These are phyloP conservation scores for Ptychodera flava DNA, from an alignment of 35 echinoderm and acorn worm species.

Conservation along the genomic window DNA sequence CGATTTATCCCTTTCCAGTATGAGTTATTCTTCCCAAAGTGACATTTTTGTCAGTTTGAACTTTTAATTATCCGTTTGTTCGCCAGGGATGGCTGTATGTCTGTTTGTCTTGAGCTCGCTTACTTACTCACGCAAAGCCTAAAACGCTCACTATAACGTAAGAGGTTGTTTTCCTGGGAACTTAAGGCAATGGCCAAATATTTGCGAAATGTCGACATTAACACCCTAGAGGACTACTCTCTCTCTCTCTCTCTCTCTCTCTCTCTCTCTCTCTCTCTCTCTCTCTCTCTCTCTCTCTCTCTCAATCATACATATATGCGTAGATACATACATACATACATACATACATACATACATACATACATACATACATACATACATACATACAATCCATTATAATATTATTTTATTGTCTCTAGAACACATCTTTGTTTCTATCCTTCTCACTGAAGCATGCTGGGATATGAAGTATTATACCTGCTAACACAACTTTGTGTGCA, in stretches of 20 bases:
- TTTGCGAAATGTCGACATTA: not conserved
- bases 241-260: not conserved
- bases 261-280: not conserved
- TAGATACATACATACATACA: not conserved
- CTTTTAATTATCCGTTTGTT: too few species aligned
- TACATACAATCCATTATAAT: not conserved
- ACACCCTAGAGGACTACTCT: not conserved
- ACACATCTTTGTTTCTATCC: too few species aligned
- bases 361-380: not conserved
- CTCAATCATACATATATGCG: not conserved
- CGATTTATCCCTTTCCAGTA: too few species aligned
- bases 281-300: not conserved
- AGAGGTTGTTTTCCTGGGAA: not conserved
- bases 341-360: not conserved
- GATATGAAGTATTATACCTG: not conserved
- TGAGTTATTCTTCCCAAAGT: too few species aligned
- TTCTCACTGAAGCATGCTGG: not conserved
- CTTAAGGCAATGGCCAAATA: not conserved
- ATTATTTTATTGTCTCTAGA: not conserved
- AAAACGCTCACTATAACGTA: not conserved
- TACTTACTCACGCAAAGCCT: not conserved
- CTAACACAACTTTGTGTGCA: too few species aligned
- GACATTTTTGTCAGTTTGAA: too few species aligned
- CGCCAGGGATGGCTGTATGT: too few species aligned
- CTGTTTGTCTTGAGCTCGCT: too few species aligned